phyloP scores from a whole-genome alignment of 2,113 vertebrate genomes.

The Xenus cinereus region DNA sequence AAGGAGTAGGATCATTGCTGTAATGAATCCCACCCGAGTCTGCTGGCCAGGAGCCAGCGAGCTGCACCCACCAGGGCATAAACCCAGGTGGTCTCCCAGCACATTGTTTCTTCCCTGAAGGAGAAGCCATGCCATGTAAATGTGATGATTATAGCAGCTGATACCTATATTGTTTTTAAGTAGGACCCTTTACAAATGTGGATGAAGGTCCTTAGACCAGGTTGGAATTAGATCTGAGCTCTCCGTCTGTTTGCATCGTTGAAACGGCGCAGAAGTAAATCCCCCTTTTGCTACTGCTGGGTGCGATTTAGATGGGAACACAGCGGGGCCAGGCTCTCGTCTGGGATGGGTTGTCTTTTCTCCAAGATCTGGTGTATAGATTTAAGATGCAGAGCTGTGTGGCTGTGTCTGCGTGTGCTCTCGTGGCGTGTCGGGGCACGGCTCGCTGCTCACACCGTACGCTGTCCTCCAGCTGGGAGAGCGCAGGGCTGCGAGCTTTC shows the following conservation, averaged over 20 bases:
- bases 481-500: not conserved
- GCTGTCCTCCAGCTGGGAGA: not conserved
- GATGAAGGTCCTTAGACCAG: not conserved
- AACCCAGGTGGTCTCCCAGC: not conserved
- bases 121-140: not conserved
- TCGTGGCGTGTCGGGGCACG: accelerated
- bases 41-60: not conserved
- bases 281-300: not conserved
- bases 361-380: not conserved
- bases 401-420: not conserved
- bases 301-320: not conserved
- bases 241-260: accelerated
- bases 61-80: not conserved
- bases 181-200: not conserved
- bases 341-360: not conserved
- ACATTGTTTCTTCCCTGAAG: not conserved
- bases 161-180: not conserved
- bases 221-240: not conserved
- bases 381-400: not conserved
- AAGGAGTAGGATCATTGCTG: accelerated
- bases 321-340: not conserved
- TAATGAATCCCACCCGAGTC: not conserved
- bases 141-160: not conserved
- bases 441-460: accelerated
- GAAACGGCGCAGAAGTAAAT: not conserved